A percentile compares a stretch with the other conserved stretches of the same genome.
These are phyloP conservation scores for Mercenaria mercenaria DNA, from an alignment of 1,140 invertebrate genomes.

Conservation along the genomic window DNA sequence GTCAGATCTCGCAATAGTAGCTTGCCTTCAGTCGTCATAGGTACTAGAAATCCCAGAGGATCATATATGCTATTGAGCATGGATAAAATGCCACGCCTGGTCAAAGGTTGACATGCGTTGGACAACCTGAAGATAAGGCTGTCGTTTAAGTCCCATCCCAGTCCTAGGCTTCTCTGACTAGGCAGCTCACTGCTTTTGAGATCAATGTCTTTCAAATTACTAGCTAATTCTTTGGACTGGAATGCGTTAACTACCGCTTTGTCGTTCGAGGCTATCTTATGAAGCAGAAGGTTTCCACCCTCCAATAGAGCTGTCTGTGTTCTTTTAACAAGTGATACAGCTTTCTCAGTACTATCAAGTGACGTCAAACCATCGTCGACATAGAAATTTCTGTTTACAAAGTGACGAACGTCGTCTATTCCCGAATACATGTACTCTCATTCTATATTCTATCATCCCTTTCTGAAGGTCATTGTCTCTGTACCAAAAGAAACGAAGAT, in stretches of 20 bases:
- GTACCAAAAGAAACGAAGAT: slow-evolving; percentile 42
- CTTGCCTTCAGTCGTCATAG: slow-evolving; percentile 65
- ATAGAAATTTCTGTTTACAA: not conserved
- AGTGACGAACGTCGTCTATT: not conserved
- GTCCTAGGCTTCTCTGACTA: slow-evolving; percentile 61
- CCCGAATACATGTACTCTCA: slow-evolving; percentile 67
- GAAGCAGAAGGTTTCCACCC: slow-evolving; percentile 42
- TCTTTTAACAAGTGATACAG: slow-evolving; percentile 51
- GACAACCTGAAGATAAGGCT: slow-evolving; percentile 45
- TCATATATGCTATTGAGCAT: slow-evolving; percentile 54
- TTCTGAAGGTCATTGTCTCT: not conserved
- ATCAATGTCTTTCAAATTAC: slow-evolving; percentile 53
- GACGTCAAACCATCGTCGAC: not conserved
- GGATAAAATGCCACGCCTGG: slow-evolving; percentile 51
- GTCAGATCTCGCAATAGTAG: slow-evolving; percentile 49
- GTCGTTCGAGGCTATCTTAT: slow-evolving; percentile 66
- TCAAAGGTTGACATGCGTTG: slow-evolving; percentile 58
- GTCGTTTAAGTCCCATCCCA: slow-evolving; percentile 64
- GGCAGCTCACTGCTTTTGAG: not conserved
- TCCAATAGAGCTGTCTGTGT: slow-evolving; percentile 35
- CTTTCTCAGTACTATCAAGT: not conserved
- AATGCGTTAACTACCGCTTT: slow-evolving; percentile 52
- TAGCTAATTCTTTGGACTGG: slow-evolving; percentile 31
- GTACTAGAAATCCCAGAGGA: slow-evolving; percentile 67
- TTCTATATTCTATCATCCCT: slow-evolving; percentile 29